phyloP scores from a whole-genome alignment of 2,113 vertebrate species.

The Coptodon rendalli region DNA sequence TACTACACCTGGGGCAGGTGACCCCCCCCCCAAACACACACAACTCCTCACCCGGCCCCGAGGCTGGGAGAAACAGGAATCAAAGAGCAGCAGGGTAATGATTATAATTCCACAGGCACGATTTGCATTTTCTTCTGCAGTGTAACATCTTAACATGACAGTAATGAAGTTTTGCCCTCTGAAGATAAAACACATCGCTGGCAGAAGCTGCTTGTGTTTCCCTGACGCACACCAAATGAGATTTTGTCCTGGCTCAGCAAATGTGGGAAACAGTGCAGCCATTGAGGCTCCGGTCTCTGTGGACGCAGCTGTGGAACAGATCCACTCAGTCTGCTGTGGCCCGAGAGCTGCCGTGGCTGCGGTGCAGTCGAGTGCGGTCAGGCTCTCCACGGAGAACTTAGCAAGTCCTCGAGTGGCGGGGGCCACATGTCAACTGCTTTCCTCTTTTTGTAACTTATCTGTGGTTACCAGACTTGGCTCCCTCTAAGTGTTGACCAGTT shows the following conservation, averaged over 20 bases:
- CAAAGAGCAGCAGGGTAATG: conserved; percentile 43
- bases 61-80: conserved; percentile 30
- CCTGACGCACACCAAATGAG: conserved; percentile 39
- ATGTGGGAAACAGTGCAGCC: conserved; percentile 45
- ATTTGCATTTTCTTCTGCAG: conserved; percentile 2
- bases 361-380: not conserved
- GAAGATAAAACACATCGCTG: not conserved
- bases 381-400: not conserved
- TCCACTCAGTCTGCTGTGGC: conserved; percentile 20
- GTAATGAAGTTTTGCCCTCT: not conserved
- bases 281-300: conserved; percentile 25
- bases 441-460: not conserved
- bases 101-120: conserved; percentile 6
- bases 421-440: not conserved
- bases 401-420: not conserved
- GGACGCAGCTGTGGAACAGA: conserved; percentile 58
- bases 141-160: not conserved
- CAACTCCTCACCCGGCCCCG: not conserved
- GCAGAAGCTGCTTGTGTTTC: not conserved
- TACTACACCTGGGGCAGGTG: conserved; percentile 60
- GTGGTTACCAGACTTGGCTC: not conserved
- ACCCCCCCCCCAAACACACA: not conserved
- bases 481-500: not conserved
- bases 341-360: not conserved
- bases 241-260: conserved; percentile 46